Percentiles rank a stretch among this genome's conserved stretches.
phyloP scores from a whole-genome alignment of 2,113 vertebrate genomes.

The Vimba vimba region DNA sequence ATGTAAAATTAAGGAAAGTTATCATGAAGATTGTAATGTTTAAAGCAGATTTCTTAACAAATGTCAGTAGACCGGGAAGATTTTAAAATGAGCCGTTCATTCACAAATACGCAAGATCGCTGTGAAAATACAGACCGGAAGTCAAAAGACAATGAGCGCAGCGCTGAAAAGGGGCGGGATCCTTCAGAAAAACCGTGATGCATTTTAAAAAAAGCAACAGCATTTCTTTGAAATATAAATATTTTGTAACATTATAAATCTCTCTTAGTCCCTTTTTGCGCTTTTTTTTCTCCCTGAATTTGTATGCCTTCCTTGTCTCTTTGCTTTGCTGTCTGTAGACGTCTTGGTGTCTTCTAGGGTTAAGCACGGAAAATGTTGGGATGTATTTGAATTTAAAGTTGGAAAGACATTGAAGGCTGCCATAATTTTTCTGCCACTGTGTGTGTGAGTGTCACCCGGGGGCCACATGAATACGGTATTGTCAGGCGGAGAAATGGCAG shows the following conservation, averaged over 20 bases:
- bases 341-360: neutral
- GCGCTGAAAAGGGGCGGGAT: no score
- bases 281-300: neutral
- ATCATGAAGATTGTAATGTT: no score
- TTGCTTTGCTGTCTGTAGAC: neutral
- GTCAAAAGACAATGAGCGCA: no score
- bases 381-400: constrained; percentile 30
- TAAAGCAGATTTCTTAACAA: no score
- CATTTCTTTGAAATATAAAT: neutral
- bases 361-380: neutral
- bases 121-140: no score
- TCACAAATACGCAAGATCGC: no score
- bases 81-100: no score
- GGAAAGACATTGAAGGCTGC: neutral
- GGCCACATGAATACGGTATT: constrained; percentile 44
- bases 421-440: neutral
- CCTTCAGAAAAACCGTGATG: neutral
- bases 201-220: neutral
- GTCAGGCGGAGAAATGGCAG: constrained; percentile 16
- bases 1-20: no score
- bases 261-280: neutral
- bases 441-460: neutral
- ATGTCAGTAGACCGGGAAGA: no score
- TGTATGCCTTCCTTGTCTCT: neutral
- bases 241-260: neutral